Percentiles rank a stretch among this genome's conserved stretches.
These are phyloP conservation scores for Acanthosoma haemorrhoidale DNA, from an alignment of 2,888 invertebrate genomes.

Conservation along the genomic window DNA sequence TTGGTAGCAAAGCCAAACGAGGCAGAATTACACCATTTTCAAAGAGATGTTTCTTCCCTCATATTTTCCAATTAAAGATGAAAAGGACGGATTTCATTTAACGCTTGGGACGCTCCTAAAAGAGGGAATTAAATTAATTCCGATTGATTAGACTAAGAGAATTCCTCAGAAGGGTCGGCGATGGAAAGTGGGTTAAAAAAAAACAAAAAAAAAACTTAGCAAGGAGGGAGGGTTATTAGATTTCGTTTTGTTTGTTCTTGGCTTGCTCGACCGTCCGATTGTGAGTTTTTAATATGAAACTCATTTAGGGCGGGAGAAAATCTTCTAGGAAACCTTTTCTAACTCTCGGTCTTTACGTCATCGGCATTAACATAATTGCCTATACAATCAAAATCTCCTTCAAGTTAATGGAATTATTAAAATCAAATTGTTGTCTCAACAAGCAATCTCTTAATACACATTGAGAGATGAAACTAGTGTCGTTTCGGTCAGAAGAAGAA, in stretches of 20 bases:
- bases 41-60: background rate
- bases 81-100: background rate
- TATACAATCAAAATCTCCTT: too few relatives aligned
- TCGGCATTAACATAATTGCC: background rate
- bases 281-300: background rate
- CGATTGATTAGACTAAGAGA: background rate
- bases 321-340: background rate
- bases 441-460: too few relatives aligned
- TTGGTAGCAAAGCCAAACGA: background rate
- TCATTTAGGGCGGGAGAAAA: background rate
- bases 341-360: background rate
- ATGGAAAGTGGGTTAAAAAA: background rate
- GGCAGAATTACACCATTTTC: background rate
- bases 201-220: background rate
- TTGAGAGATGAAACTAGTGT: too few relatives aligned
- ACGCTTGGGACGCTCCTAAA: background rate
- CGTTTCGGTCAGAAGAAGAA: too few relatives aligned
- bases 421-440: too few relatives aligned
- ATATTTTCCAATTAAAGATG: background rate
- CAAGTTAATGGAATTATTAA: background rate
- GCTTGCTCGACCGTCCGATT: background rate
- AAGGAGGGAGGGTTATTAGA: background rate
- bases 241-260: background rate
- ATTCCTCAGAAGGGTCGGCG: background rate
- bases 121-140: slow-evolving; percentile 1